Evolutionary conservation across 2,113 vertebrate genomes (phyloP), one percentile per base, ranked within the genome.

Genomic region (Pluvianellus socialis): DNA sequence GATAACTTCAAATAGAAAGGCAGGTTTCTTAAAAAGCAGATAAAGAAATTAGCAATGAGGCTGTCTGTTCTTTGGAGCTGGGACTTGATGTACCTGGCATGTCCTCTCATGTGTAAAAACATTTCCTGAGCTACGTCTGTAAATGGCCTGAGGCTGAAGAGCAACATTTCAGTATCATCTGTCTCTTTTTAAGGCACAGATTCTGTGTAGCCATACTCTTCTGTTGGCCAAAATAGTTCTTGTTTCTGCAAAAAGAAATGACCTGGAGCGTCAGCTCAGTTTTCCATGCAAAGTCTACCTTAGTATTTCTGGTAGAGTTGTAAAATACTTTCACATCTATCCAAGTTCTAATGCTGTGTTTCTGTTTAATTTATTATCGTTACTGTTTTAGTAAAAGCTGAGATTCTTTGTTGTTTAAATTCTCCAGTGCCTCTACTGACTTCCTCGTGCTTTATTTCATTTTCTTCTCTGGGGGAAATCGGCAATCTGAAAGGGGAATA

Each of bases 91-190:
- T 96, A 91, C 92, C 87, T 83, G 82, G 72, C 6, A 0, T 86
- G 76, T 89, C 72, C 80, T 94, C 76, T 97, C 92, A 88, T 86
- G 90, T 88, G 86, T 95, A 71, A 96, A 95, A 95, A 76, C 68
- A 75, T 95, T 94, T 96, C 56, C 68, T 94, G 76, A 96, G 80
- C 86, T 94, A 50, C 94, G 94, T 92, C 52, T 95, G 61, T 92
- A 95, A 81, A 88, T 92, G 88, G 82, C 94, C 92, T 61, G 88
- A 71, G 80, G 95, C 92, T 65, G 76, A 90, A 91, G 38, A 96
- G 52, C 52, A 92, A 3, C 32, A 22, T 95, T 94, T 96, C 72
- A 52, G 21, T 86, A 81, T 95, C 73, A 74, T 92, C 75, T 95
- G 86, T 93, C 75, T 92, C 68, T 77, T 45, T 76, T 91, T 77